Percentiles rank a stretch among this genome's conserved stretches.
phyloP scores from a whole-genome alignment of 2,113 vertebrate species.

The Albula glossodonta region DNA sequence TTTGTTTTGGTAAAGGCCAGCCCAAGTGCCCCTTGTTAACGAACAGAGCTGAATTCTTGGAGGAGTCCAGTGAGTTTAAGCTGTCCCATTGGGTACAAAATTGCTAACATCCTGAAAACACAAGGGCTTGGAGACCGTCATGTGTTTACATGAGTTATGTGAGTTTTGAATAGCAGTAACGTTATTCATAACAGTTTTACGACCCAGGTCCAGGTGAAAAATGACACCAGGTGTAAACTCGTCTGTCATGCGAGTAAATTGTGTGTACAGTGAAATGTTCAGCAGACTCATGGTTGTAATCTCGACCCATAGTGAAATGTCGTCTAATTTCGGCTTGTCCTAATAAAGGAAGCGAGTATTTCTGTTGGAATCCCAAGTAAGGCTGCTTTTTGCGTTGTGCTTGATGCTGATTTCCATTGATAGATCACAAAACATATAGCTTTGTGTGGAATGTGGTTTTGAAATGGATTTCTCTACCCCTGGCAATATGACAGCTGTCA shows the following conservation, averaged over 20 bases:
- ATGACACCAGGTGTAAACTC: background rate
- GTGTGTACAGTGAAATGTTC: background rate
- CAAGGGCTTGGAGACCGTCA: background rate
- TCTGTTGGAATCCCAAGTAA: background rate
- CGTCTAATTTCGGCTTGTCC: background rate
- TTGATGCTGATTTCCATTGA: background rate
- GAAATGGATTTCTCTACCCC: background rate
- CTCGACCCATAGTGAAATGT: background rate
- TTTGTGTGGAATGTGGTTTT: background rate
- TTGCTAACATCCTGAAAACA: background rate
- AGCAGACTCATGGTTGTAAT: background rate
- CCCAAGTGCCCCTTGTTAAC: background rate
- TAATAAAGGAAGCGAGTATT: background rate
- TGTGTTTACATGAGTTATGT: background rate
- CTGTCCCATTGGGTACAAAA: background rate
- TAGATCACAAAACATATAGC: background rate
- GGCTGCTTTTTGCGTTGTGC: background rate
- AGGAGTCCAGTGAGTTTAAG: background rate
- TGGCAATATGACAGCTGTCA: background rate
- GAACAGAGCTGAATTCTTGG: background rate
- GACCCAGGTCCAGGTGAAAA: background rate
- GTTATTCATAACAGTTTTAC: background rate
- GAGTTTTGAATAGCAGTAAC: background rate
- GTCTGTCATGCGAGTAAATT: background rate
- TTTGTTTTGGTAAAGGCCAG: background rate